Base-by-base conservation (phyloP, 2,797 vertebrate genomes). In the Gymnoscopelus braueri region DNA sequence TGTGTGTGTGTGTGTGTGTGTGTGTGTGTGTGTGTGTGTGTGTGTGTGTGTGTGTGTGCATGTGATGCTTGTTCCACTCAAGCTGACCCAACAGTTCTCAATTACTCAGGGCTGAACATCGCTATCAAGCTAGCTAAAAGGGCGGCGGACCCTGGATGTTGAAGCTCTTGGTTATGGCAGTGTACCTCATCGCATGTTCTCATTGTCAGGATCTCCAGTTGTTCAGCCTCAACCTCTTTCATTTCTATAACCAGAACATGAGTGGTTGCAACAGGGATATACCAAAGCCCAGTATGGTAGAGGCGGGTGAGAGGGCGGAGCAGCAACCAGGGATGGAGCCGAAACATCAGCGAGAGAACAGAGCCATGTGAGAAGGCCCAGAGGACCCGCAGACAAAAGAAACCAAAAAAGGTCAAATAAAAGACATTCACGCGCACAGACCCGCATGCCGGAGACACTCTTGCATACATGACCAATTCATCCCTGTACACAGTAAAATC, bases 291-390 rank as follows among this genome's bases (percentile, higher is more conserved):
- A 62, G 78, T 84, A 82, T 79, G 52, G 49, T 72, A 81, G 87
- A 88, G 88, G 87, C 59, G 60, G 81, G 82, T 74, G 83, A 86
- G 87, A 91, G 90, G 92, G 87, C 35, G 67, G 86, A 95, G 94
- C 94, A 95, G 94, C 94, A 92, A 94, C 93, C 93, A 74, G 86
- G 90, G 90, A 87, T 88, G 90, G 93, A 93, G 87, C 71, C 49
- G 71, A 92, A 93, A 82, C 83, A 53, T 80, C 70, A 67, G 84
- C 81, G 39, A 78, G 82, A 87, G 84, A 64, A 84, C 89, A 86
- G 84, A 82, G 77, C 60, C 52, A 60, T 73, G 77, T 70, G 59
- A 84, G 84, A 84, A 78, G 79, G 76, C 80, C 59, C 15, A 35
- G 65, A 78, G 35, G 61, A 75, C 24, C 59, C 59, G 14, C 56